Evolutionary conservation across 2,888 invertebrate species (phyloP).

Genomic region (Amblyjoppa fuscipennis): DNA sequence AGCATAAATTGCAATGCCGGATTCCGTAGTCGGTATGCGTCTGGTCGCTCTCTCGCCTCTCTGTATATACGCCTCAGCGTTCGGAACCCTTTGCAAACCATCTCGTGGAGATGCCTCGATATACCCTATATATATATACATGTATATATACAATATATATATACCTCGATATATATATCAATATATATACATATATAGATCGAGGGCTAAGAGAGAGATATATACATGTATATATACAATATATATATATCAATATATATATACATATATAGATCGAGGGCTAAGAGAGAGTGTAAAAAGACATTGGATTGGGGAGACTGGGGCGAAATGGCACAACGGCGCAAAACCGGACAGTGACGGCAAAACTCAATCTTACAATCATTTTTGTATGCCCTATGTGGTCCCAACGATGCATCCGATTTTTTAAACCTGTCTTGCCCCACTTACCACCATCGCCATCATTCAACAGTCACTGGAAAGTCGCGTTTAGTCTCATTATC

Average conservation of each 20-base stretch:
- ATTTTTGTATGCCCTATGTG: too few species aligned
- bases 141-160: neutral
- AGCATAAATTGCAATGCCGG: slow-evolving; percentile 82
- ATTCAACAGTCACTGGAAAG: too few species aligned
- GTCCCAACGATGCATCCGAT: too few species aligned
- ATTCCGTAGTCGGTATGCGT: slow-evolving; percentile 81
- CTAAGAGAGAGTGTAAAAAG: neutral
- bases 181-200: neutral
- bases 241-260: too few species aligned
- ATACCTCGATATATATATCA: too few species aligned
- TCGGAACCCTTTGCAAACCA: slow-evolving; percentile 30
- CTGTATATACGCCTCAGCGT: neutral
- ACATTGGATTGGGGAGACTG: too few species aligned
- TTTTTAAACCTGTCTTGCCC: too few species aligned
- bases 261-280: neutral
- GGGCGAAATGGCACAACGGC: too few species aligned
- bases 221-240: neutral
- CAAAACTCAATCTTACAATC: too few species aligned
- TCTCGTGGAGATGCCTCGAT: neutral
- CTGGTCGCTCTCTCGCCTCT: slow-evolving; percentile 37
- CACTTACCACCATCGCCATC: too few species aligned
- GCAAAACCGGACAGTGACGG: too few species aligned
- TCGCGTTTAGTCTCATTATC: too few species aligned
- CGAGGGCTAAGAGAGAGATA: neutral
- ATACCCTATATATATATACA: slow-evolving; percentile 4